A percentile compares a stretch with the other conserved stretches of the same genome.
These are phyloP conservation scores for Ephydatia muelleri DNA, from an alignment of 37 sponge, comb jelly and placozoan genomes.

Conservation along the genomic window DNA sequence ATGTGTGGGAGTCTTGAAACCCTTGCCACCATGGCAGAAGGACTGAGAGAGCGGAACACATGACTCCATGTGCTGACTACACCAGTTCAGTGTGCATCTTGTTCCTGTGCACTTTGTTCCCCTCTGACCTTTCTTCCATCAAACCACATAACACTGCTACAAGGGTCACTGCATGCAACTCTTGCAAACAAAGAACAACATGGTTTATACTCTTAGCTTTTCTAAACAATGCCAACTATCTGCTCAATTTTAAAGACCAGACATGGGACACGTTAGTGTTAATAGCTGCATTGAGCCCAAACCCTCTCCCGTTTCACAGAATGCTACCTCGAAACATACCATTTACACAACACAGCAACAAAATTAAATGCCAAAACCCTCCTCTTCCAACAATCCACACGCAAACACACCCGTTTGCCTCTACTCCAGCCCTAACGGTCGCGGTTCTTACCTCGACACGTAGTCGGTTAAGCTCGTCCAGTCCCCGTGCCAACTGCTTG, in stretches of 20 bases:
- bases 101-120: not conserved
- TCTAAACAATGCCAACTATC: no score
- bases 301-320: not conserved
- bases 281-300: not conserved
- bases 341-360: not conserved
- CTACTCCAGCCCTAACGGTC: not conserved
- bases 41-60: not conserved
- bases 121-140: no score
- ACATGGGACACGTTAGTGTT: not conserved
- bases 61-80: not conserved
- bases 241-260: not conserved
- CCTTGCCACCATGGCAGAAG: no score
- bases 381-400: not conserved
- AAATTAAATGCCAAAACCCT: not conserved
- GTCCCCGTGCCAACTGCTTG: slow-evolving; percentile 28
- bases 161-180: no score
- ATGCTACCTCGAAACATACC: not conserved
- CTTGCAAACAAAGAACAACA: no score
- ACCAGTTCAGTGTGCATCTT: no score
- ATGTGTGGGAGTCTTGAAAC: not conserved
- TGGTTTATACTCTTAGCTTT: no score
- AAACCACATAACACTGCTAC: no score
- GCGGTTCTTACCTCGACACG: slow-evolving; percentile 51
- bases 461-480: slow-evolving; percentile 46
- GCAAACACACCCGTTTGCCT: not conserved